Conservation (phyloP, 2,113 vertebrate genomes). For the Callopanchax toddi region DNA sequence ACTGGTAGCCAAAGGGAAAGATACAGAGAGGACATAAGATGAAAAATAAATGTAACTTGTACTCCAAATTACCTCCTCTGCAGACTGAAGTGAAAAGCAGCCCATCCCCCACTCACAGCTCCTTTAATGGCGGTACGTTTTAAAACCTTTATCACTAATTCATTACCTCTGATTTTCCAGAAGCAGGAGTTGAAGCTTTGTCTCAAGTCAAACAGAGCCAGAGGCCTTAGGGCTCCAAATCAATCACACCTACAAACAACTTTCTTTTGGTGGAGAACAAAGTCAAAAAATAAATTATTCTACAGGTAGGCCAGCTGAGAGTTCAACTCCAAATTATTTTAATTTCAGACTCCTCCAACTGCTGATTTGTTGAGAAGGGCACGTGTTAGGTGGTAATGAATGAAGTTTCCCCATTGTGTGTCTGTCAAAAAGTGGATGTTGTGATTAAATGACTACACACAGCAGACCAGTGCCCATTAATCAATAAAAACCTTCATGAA, state of each 20-base stretch:
- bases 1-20: slow-evolving; percentile 18
- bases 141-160: slow-evolving; percentile 70
- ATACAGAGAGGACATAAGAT: slow-evolving; percentile 7
- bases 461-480: slow-evolving; percentile 13
- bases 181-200: slow-evolving; percentile 51
- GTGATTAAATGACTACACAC: slow-evolving; percentile 3
- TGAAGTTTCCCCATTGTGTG: slow-evolving; percentile 13
- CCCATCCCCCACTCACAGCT: slow-evolving; percentile 19
- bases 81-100: slow-evolving; percentile 36
- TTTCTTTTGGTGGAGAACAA: slow-evolving; percentile 28
- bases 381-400: slow-evolving; percentile 44
- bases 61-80: slow-evolving; percentile 42
- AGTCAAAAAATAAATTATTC: slow-evolving; percentile 43
- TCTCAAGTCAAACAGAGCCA: slow-evolving; percentile 55
- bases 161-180: slow-evolving; percentile 62
- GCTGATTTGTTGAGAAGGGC: slow-evolving; percentile 37
- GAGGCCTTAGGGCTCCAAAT: slow-evolving; percentile 39
- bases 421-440: slow-evolving; percentile 23
- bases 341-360: slow-evolving; percentile 36
- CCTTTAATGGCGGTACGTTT: slow-evolving; percentile 60
- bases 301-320: slow-evolving; percentile 22
- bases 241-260: slow-evolving; percentile 52
- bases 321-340: slow-evolving; percentile 49
- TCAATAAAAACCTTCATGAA: slow-evolving; percentile 11
- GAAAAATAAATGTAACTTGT: slow-evolving; percentile 16